phyloP scores from a whole-genome alignment of 37 sponge, comb jelly and placozoan genomes.

The Halichondria panicea region DNA sequence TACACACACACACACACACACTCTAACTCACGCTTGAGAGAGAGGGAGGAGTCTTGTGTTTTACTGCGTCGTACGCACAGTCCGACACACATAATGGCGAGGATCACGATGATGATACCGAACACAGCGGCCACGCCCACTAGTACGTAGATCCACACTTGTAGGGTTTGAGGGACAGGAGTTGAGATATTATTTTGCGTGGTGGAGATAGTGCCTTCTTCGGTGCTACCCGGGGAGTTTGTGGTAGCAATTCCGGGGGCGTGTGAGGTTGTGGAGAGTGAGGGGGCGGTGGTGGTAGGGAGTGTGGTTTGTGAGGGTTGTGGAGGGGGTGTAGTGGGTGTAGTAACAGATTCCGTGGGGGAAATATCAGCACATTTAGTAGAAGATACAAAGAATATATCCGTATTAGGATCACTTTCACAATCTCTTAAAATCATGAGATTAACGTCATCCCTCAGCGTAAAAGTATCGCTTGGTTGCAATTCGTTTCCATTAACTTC shows the following conservation, averaged over 20 bases:
- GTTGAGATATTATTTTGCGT: no score
- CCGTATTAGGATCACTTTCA: background rate
- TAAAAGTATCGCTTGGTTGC: background rate
- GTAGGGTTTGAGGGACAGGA: no score
- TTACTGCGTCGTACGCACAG: conserved; percentile 34
- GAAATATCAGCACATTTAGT: no score
- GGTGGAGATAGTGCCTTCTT: no score
- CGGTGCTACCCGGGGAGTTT: background rate
- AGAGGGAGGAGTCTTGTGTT: conserved; percentile 2
- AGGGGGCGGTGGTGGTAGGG: background rate
- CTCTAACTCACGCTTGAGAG: conserved; percentile 6
- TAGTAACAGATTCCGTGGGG: no score
- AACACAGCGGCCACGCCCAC: conserved; percentile 48
- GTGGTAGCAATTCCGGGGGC: background rate
- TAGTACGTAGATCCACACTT: conserved; percentile 49
- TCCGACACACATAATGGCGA: conserved; percentile 37
- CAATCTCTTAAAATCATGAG: background rate
- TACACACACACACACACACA: background rate
- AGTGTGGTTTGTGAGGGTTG: background rate
- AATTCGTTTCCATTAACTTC: background rate
- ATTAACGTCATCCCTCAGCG: background rate
- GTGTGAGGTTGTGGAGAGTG: background rate
- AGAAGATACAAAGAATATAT: no score
- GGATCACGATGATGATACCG: conserved; percentile 41
- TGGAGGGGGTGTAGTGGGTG: background rate